These are phyloP conservation scores for Bombus sibiricus DNA, from an alignment of 1,140 invertebrate species.

Conservation along the genomic window DNA sequence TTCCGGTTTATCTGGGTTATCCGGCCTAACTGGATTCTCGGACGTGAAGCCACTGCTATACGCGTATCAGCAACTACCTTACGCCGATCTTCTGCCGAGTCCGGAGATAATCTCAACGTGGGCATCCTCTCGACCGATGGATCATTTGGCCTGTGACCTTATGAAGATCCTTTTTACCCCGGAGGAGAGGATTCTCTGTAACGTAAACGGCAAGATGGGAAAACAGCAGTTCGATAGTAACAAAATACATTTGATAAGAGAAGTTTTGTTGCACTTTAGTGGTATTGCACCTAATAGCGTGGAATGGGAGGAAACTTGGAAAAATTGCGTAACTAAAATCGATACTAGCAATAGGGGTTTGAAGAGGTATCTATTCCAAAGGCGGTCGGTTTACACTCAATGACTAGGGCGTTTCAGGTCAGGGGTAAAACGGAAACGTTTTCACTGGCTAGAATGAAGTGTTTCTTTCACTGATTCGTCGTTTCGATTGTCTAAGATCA, in stretches of 20 bases:
- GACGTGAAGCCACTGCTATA: conserved; percentile 75
- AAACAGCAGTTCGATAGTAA: conserved; percentile 82
- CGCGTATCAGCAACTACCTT: conserved; percentile 81
- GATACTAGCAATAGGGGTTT: conserved; percentile 83
- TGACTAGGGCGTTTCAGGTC: conserved; percentile 80
- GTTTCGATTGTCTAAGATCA: conserved; percentile 18
- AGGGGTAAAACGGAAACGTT: conserved; percentile 79
- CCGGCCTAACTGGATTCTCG: conserved; percentile 73
- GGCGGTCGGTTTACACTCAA: conserved; percentile 79
- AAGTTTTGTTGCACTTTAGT: conserved; percentile 81
- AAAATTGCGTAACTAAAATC: conserved; percentile 83
- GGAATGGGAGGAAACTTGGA: conserved; percentile 83
- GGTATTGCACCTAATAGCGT: conserved; percentile 77
- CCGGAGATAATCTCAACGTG: conserved; percentile 81
- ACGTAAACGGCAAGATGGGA: conserved; percentile 83
- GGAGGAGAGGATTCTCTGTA: conserved; percentile 82
- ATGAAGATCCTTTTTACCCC: conserved; percentile 83
- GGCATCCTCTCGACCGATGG: conserved; percentile 82
- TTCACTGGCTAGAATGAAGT: conserved; percentile 77
- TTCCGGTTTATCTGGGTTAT: conserved; percentile 75
- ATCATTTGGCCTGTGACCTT: conserved; percentile 82
- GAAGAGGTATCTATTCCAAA: conserved; percentile 82
- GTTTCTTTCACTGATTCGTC: conserved; percentile 44
- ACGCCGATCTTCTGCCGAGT: conserved; percentile 81
- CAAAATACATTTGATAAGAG: conserved; percentile 81